Evolutionary conservation across 2,888 invertebrate genomes (phyloP).

Genomic region (Xanthia togata): DNA sequence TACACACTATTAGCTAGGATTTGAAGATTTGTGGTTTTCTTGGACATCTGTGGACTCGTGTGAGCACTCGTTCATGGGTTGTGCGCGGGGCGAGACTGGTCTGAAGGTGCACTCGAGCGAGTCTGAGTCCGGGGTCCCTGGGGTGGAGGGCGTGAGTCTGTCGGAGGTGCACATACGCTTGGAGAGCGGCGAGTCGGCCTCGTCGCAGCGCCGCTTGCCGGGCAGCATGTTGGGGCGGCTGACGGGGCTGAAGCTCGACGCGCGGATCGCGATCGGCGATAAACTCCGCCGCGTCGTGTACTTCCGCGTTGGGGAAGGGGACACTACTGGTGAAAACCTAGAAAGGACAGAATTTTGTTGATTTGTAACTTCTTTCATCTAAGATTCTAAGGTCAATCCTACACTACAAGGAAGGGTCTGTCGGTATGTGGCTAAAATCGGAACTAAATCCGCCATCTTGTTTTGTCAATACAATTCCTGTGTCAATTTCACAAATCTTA

Average conservation of each 20-base stretch:
- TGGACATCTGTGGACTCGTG: constrained; percentile 72
- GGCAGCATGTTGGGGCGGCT: constrained; percentile 87
- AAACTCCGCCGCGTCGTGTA: constrained; percentile 96
- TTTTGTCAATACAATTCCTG: neutral
- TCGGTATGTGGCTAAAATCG: neutral
- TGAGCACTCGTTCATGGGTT: constrained; percentile 79
- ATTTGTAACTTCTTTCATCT: neutral
- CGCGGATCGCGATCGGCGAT: constrained; percentile 96
- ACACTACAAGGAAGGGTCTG: too few relatives aligned
- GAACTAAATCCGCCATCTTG: neutral
- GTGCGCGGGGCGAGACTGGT: constrained; percentile 86
- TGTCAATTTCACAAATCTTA: neutral
- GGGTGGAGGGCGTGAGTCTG: constrained; percentile 82
- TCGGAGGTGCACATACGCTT: constrained; percentile 85
- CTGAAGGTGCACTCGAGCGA: constrained; percentile 88
- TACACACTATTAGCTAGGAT: constrained; percentile 85
- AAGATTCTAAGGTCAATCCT: neutral
- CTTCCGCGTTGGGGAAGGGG: constrained; percentile 96
- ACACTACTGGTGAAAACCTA: constrained; percentile 91
- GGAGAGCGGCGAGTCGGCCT: constrained; percentile 88
- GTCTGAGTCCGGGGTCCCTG: constrained; percentile 87
- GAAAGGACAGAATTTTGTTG: constrained; percentile 18
- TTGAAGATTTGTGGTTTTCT: constrained; percentile 81
- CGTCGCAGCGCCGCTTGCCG: constrained; percentile 92
- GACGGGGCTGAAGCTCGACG: constrained; percentile 93